phyloP scores from a whole-genome alignment of 2,797 vertebrate genomes.

The Anniella stebbinsi region DNA sequence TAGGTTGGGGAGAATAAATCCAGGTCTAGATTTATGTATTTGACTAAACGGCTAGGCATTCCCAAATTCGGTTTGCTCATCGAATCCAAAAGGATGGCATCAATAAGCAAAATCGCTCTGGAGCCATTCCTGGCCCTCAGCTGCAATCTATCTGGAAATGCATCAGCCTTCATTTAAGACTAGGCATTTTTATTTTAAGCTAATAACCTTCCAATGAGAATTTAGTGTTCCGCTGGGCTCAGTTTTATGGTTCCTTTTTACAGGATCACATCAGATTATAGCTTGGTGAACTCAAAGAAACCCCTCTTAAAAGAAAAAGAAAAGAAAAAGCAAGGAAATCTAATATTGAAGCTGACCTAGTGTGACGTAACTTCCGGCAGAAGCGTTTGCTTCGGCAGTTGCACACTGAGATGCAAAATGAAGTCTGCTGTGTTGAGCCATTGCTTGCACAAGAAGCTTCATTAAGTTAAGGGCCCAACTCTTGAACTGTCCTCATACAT shows the following conservation, averaged over 20 bases:
- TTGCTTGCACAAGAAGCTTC: slow-evolving; percentile 35
- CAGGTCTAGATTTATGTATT: neutral
- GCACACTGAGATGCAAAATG: slow-evolving; percentile 34
- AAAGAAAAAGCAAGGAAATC: slow-evolving; percentile 76
- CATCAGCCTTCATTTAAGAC: slow-evolving; percentile 53
- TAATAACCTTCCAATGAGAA: slow-evolving; percentile 78
- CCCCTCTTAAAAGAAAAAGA: slow-evolving; percentile 54
- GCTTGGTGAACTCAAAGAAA: slow-evolving; percentile 80
- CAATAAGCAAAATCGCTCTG: slow-evolving; percentile 13
- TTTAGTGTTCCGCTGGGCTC: slow-evolving; percentile 73
- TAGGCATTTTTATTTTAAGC: slow-evolving; percentile 78
- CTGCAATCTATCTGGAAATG: slow-evolving; percentile 55
- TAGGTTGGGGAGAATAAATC: neutral
- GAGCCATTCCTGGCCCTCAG: slow-evolving; percentile 10
- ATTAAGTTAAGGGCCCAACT: neutral
- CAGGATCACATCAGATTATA: slow-evolving; percentile 77
- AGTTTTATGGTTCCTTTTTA: slow-evolving; percentile 78
- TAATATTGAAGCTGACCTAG: slow-evolving; percentile 55
- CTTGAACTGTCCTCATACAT: accelerated
- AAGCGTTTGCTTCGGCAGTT: slow-evolving; percentile 59
- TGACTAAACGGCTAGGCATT: neutral
- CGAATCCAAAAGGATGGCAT: neutral
- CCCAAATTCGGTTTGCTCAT: neutral
- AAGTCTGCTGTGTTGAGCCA: slow-evolving; percentile 39
- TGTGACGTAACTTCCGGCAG: slow-evolving; percentile 39